phyloP scores from a whole-genome alignment of 2,113 vertebrate genomes.

The Gopherus flavomarginatus region DNA sequence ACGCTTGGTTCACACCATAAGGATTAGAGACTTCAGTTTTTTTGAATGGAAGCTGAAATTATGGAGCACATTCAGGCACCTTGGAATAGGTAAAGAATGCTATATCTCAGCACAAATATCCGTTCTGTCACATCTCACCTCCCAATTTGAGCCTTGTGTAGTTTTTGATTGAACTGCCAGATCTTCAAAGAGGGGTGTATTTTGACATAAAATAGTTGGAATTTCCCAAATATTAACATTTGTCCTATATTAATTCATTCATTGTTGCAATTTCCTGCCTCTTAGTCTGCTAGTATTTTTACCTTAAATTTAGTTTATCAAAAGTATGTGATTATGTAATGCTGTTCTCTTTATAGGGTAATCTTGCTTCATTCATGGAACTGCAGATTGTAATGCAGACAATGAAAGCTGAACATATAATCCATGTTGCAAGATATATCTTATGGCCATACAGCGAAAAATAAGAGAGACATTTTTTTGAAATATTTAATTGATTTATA shows the following conservation, averaged over 20 bases:
- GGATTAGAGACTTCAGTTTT: not conserved
- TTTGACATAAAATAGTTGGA: not conserved
- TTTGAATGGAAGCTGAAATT: not conserved
- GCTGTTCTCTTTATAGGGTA: not conserved
- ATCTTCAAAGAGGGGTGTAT: not conserved
- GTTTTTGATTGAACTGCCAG: not conserved
- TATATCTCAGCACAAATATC: not conserved
- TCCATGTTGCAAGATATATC: not conserved
- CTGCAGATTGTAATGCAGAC: not conserved
- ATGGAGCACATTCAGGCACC: not conserved
- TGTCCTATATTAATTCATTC: not conserved
- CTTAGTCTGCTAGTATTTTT: not conserved
- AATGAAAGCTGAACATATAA: not conserved
- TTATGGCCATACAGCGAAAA: not conserved
- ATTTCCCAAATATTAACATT: not conserved
- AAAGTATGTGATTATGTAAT: not conserved
- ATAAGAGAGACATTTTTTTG: not conserved
- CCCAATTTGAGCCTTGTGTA: not conserved
- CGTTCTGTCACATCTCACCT: not conserved
- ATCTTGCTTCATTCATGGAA: not conserved
- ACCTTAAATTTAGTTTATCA: not conserved
- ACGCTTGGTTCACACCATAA: not conserved
- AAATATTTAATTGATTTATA: not conserved
- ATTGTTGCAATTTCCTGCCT: not conserved
- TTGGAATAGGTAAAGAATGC: not conserved